Evolutionary conservation across 2,113 vertebrate species (phyloP).

Genomic region (Eulemur macaco): DNA sequence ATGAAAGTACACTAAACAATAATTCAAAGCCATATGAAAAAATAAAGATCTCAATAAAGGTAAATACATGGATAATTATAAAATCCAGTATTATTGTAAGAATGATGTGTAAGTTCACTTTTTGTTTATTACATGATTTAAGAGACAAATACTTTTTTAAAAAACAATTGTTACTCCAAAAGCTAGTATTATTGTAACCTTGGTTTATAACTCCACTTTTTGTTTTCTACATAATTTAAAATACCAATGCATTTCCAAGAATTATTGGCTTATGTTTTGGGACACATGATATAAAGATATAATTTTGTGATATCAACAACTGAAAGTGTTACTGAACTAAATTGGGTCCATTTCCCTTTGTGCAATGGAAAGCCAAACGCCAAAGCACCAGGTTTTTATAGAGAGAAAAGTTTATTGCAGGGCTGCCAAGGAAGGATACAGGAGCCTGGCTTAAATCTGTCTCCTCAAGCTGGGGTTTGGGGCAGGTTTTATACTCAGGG

Average conservation of each 20-base stretch:
- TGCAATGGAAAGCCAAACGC: no score
- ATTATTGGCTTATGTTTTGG: not conserved
- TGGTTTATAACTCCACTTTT: not conserved
- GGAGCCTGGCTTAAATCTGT: no score
- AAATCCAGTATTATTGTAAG: not conserved
- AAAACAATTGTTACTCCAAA: not conserved
- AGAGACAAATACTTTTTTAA: not conserved
- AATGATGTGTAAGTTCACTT: not conserved
- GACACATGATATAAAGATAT: not conserved
- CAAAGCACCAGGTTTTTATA: no score
- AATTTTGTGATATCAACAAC: not conserved
- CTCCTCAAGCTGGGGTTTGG: no score
- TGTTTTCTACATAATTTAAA: not conserved
- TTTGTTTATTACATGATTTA: not conserved
- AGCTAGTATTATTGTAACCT: not conserved
- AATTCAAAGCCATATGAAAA: not conserved
- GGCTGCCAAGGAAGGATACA: no score
- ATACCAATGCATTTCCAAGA: not conserved
- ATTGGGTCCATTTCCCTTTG: no score
- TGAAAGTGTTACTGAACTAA: not conserved
- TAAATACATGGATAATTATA: not conserved
- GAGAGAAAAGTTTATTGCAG: no score
- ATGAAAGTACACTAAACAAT: not conserved
- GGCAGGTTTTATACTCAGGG: no score
- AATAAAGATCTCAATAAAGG: not conserved